Conservation (phyloP, 2,113 vertebrate genomes). For the Triplophysa rosa region DNA sequence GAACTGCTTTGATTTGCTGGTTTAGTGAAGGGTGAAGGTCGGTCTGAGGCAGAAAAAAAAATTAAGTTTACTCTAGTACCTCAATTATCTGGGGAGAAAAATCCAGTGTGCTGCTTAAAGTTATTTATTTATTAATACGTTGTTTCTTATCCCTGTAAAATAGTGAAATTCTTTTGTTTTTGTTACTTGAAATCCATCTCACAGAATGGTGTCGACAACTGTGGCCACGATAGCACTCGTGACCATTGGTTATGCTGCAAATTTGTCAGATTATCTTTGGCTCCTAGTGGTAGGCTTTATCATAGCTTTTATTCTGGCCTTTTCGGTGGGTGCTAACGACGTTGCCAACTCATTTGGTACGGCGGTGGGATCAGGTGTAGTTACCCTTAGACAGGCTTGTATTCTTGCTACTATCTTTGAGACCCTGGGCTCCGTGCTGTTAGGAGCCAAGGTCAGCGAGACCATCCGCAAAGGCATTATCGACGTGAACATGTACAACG, state of each 20-base stretch:
- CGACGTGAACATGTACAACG: constrained; percentile 84
- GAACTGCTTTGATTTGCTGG: constrained; percentile 60
- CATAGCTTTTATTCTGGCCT: constrained; percentile 94
- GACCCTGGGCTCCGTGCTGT: constrained; percentile 88
- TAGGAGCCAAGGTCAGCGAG: constrained; percentile 96
- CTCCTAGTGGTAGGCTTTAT: constrained; percentile 89
- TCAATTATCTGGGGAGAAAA: constrained; percentile 63
- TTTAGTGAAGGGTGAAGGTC: constrained; percentile 70
- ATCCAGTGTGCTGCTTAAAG: constrained; percentile 62
- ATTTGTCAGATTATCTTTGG: constrained; percentile 76
- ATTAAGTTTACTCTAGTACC: constrained; percentile 72
- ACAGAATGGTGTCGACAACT: constrained; percentile 66
- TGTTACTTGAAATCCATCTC: constrained; percentile 62
- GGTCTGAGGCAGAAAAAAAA: constrained; percentile 58
- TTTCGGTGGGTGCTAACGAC: constrained; percentile 96
- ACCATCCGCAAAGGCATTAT: constrained; percentile 94
- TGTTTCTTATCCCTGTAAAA: constrained; percentile 70
- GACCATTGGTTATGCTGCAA: neutral
- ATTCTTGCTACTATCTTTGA: constrained; percentile 92
- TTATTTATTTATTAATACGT: constrained; percentile 56
- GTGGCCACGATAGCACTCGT: constrained; percentile 60
- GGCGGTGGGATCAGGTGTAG: constrained; percentile 92
- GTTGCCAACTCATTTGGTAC: constrained; percentile 98
- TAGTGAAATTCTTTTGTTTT: constrained; percentile 60
- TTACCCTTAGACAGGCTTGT: constrained; percentile 91